These are phyloP conservation scores for Otus scops DNA, from an alignment of 2,797 vertebrate species.

Conservation along the genomic window DNA sequence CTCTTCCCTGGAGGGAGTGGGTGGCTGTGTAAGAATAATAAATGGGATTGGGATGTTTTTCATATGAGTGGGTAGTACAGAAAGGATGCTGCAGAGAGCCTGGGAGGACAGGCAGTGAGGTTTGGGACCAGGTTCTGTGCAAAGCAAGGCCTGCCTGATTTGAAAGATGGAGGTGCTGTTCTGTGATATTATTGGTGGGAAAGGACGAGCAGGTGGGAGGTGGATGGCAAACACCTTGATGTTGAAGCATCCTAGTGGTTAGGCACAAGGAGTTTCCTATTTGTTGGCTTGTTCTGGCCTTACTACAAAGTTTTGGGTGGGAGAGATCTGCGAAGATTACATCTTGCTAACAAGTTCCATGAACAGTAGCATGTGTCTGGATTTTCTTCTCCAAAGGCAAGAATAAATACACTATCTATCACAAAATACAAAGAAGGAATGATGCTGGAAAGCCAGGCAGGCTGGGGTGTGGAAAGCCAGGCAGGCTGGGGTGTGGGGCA, in stretches of 20 bases:
- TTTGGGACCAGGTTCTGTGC: not conserved
- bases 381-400: not conserved
- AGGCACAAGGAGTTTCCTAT: not conserved
- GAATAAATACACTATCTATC: not conserved
- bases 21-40: not conserved
- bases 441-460: not conserved
- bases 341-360: not conserved
- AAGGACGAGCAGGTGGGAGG: not conserved
- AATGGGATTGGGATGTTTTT: not conserved
- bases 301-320: not conserved
- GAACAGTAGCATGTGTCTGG: not conserved
- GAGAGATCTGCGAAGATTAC: not conserved
- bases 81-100: not conserved
- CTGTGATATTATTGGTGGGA: not conserved
- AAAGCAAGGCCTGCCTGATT: not conserved
- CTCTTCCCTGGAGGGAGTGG: too few relatives aligned
- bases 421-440: not conserved
- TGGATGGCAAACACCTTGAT: not conserved
- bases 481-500: fast-evolving
- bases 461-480: not conserved
- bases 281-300: not conserved
- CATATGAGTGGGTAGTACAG: not conserved
- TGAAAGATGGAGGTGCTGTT: not conserved
- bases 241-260: not conserved
- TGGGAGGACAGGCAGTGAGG: not conserved